Conservation (phyloP, 2,113 vertebrate species). For the Syngnathus floridae region DNA sequence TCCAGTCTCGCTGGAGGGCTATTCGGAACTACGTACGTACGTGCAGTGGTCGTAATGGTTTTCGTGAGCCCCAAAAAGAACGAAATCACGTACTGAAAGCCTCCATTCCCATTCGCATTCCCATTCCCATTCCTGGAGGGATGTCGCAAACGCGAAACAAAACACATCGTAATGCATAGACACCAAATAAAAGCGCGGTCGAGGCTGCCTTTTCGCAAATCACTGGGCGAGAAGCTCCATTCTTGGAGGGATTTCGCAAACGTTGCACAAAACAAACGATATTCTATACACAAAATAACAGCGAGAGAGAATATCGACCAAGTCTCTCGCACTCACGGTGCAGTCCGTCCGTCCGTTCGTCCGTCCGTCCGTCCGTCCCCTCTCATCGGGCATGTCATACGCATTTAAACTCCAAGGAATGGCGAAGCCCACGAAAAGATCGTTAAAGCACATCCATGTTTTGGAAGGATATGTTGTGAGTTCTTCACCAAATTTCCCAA, state of each 20-base stretch:
- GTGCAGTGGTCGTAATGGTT: neutral
- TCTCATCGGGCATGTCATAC: conserved; percentile 6
- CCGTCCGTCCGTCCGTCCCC: conserved; percentile 11
- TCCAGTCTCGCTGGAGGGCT: conserved; percentile 37
- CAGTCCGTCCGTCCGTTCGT: too few species aligned
- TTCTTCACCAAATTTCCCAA: conserved; percentile 60
- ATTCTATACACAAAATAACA: neutral
- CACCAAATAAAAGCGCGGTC: too few species aligned
- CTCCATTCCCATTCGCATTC: too few species aligned
- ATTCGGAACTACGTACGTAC: conserved; percentile 9
- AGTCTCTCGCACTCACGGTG: conserved; percentile 10
- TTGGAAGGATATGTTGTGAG: conserved; percentile 39
- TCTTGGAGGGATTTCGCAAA: neutral
- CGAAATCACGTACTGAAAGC: too few species aligned
- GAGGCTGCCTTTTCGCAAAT: neutral
- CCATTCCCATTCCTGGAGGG: too few species aligned
- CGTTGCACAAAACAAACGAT: neutral
- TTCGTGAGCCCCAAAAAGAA: neutral
- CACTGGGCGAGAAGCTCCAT: neutral
- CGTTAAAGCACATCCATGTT: neutral
- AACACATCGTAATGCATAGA: too few species aligned
- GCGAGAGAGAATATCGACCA: conserved; percentile 28
- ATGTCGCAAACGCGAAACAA: too few species aligned
- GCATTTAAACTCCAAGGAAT: neutral
- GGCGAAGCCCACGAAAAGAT: neutral